Base-by-base conservation (phyloP, 1,140 invertebrate species). In the Acromyrmex heyeri region DNA sequence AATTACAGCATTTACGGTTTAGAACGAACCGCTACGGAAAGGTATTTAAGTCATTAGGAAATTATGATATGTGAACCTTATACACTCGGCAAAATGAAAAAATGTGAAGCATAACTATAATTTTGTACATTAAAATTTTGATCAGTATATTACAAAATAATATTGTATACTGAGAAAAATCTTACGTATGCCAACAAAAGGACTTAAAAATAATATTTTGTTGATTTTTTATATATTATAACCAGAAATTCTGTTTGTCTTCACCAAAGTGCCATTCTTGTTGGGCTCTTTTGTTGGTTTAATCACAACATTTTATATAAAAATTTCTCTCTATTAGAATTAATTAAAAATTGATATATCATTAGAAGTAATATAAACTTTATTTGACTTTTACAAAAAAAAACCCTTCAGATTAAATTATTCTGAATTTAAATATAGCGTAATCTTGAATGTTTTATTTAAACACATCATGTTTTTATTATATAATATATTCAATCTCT, bases 1-100 rank as follows among this genome's bases (percentile, higher is more conserved):
- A 82, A 82, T 82, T 82, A 72, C 65, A 50, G 38, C 8, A 82
- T 48, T 55, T 55, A 57, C 8, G 55, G n/a, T 8, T 55, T 55
- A 6, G 53, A 59, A 61, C 38, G n/a, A 50, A 48, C 55, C 79
- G 55, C 69, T 34, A 69, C 79, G 67, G 30, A 73, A 73, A 82
- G 30, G 53, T 53, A 14, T 12, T 70, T 67, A 24, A 16, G 30
- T 30, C 48, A 64, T 72, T 61, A 21, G 10, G 18, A 38, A 61
- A 14, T 83, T 83, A 62, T 38, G 79, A 30, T 38, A 73, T 53
- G 53, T 30, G 53, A 72, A 72, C 50, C 44, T 18, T 57, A 27
- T 44, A 38, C 65, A 21, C 67, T 72, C 34, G 24, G 18, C 67
- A 14, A 62, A 16, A 16, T 53, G 34, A 53, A 18, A 83, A 44